Base-by-base conservation (phyloP, 2,888 invertebrate genomes). In the Cataglyphis albicans region DNA sequence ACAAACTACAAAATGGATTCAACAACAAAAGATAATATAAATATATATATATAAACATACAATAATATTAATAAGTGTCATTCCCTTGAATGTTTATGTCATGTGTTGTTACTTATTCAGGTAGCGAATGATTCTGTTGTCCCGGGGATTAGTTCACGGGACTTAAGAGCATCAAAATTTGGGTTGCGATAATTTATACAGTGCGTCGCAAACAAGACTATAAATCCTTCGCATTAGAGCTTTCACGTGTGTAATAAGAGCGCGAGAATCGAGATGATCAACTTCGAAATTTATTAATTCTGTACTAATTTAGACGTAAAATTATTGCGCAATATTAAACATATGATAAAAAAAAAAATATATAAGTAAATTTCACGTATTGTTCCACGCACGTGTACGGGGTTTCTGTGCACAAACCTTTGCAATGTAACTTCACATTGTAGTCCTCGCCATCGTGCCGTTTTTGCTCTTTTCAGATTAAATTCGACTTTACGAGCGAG, bases 401-500 rank as follows among this genome's bases (percentile, higher is more conserved):
- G 35, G 52, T 35, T 74, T 52, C 10, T 12, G 64, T 41, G 44
- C 70, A 35, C 61, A 57, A 10, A 67, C 65, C 68, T 59, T 57
- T 35, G 74, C 72, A 74, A 81, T 80, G 68, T 86, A 87, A 86
- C 72, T 82, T n/a, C 80, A 81, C 80, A 85, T 84, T 85, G 86
- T 87, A 88, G 84, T 61, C 80, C 55, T 52, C 57, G 59, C 41
- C 59, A 65, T 72, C 52, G 86, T 90, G 65, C 68, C 57, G 86
- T 90, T 90, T 89, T 89, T 89, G 84, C 74, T 68, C 25, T 73
- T 81, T 83, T 70, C 88, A 91, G 91, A 93, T 94, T 93, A 93
- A 93, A 92, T 92, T 92, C 91, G 92, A 93, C 91, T 93, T 93
- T 93, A 93, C 92, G 93, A 93, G 92, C 92, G 94, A 93, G 92